A percentile compares a stretch with the other conserved stretches of the same genome.
These are phyloP conservation scores for Tiliacea aurago DNA, from an alignment of 2,888 invertebrate species.

Conservation along the genomic window DNA sequence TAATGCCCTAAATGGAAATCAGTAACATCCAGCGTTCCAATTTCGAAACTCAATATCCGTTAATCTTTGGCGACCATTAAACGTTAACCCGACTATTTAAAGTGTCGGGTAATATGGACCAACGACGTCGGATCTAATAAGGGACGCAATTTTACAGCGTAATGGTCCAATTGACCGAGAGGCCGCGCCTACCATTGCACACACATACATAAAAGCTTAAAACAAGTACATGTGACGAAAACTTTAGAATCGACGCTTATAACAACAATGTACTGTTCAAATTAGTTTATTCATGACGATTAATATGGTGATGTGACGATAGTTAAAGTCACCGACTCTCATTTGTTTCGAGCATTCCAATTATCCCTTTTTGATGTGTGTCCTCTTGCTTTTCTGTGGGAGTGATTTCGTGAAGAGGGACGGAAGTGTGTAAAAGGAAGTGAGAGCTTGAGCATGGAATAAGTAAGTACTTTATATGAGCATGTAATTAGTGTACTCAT, in stretches of 20 bases:
- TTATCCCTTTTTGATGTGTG: not conserved
- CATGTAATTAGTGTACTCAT: too few species aligned
- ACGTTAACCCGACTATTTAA: constrained; percentile 50
- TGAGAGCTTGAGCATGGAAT: too few species aligned
- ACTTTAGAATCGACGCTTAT: not conserved
- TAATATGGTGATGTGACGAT: not conserved
- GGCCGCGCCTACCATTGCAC: constrained; percentile 42
- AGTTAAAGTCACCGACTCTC: not conserved
- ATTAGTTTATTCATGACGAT: not conserved
- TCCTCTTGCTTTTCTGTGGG: too few species aligned
- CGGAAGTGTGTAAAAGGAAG: too few species aligned
- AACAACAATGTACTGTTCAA: not conserved
- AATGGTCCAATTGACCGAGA: constrained; percentile 63
- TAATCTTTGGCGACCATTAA: constrained; percentile 44
- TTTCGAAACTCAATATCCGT: constrained; percentile 44
- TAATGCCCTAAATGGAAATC: constrained; percentile 15
- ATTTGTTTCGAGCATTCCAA: not conserved
- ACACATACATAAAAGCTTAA: constrained; percentile 5
- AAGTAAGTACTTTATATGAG: too few species aligned
- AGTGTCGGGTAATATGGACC: constrained; percentile 38
- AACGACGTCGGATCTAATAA: constrained; percentile 55
- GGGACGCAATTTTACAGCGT: constrained; percentile 65
- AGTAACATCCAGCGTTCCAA: constrained; percentile 28
- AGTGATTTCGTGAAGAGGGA: too few species aligned
- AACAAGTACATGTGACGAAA: not conserved